phyloP scores from a whole-genome alignment of 1,140 invertebrate genomes.

The Chironomus striatipennis region DNA sequence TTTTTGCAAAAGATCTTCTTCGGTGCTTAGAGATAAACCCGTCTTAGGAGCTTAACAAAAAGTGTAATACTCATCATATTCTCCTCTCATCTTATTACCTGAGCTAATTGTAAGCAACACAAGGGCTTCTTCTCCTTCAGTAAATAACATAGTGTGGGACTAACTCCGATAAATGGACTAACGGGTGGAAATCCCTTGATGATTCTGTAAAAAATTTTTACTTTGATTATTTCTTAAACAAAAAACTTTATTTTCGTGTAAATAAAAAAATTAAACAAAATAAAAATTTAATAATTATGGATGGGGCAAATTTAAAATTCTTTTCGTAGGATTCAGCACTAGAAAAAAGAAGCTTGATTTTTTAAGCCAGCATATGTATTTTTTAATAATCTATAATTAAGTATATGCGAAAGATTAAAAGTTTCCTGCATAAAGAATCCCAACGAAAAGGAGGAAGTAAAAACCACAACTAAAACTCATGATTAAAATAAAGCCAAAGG shows the following conservation, averaged over 20 bases:
- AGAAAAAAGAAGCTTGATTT: no score
- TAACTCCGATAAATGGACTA: slow-evolving; percentile 94
- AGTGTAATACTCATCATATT: no score
- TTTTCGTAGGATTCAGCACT: no score
- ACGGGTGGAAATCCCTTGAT: slow-evolving; percentile 95
- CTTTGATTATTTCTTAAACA: neutral
- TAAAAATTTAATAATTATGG: no score
- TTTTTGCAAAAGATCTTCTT: neutral
- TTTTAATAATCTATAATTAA: no score
- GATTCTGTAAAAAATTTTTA: slow-evolving; percentile 56
- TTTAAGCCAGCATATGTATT: no score
- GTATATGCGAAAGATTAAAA: neutral
- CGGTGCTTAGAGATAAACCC: no score
- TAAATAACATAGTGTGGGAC: slow-evolving; percentile 91
- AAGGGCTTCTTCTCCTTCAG: slow-evolving; percentile 92
- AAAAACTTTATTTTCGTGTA: no score
- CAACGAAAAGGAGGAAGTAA: slow-evolving; percentile 13
- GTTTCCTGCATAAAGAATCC: neutral
- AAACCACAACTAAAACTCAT: neutral
- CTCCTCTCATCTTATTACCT: slow-evolving; percentile 47
- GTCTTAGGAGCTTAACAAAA: no score
- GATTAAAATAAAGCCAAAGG: no score
- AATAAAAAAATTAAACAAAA: no score
- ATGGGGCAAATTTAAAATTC: no score
- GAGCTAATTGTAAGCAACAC: slow-evolving; percentile 90